Percentiles rank a stretch among this genome's conserved stretches.
Evolutionary conservation across 2,113 vertebrate species (phyloP).

Genomic region (Triplophysa siluroides): DNA sequence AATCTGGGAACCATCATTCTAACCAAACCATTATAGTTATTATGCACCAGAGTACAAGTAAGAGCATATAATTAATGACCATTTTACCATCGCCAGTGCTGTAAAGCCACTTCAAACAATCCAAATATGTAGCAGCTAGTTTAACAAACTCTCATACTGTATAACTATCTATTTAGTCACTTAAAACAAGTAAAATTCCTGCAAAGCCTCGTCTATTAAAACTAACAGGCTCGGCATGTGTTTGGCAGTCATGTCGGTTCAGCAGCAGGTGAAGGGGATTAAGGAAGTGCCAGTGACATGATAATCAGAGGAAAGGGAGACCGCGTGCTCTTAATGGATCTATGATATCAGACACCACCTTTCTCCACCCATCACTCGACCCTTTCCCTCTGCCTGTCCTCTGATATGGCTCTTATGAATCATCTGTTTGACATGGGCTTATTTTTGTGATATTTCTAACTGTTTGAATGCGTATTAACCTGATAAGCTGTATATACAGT

Average conservation of each 20-base stretch:
- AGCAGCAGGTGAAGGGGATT: conserved; percentile 41
- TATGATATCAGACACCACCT: conserved; percentile 5
- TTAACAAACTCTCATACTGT: not conserved
- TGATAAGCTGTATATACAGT: too few relatives aligned
- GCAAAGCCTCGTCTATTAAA: conserved; percentile 15
- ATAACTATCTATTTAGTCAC: not conserved
- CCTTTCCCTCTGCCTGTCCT: not conserved
- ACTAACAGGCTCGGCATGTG: conserved; percentile 15
- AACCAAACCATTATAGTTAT: too few relatives aligned
- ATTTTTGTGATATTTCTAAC: not conserved
- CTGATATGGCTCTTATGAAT: not conserved
- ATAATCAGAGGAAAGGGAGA: conserved; percentile 22
- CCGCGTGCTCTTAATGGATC: not conserved
- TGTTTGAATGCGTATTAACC: not conserved
- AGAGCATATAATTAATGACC: not conserved
- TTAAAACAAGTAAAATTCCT: not conserved
- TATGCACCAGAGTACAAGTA: too few relatives aligned
- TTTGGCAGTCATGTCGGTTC: conserved; percentile 18
- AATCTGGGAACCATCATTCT: too few relatives aligned
- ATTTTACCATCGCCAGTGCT: not conserved
- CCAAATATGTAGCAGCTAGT: not conserved
- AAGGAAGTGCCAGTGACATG: conserved; percentile 35
- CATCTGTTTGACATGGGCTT: not conserved
- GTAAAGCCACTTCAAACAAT: not conserved
- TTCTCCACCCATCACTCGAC: not conserved